Conservation (phyloP, 1,140 invertebrate genomes). For the Drosophila pandora region DNA sequence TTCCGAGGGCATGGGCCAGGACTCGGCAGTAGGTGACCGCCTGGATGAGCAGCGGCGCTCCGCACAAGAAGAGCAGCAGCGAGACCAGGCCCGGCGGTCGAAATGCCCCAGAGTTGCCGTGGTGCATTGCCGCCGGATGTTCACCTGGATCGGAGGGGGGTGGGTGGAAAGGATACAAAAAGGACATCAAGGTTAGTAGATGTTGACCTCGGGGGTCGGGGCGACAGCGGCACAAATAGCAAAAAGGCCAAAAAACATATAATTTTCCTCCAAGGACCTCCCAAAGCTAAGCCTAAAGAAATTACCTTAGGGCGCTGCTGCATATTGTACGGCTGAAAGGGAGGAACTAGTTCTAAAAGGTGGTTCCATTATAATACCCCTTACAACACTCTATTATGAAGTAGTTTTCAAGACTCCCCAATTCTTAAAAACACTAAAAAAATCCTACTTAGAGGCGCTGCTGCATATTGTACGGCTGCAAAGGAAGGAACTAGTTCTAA, state of each 20-base stretch:
- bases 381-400: no score
- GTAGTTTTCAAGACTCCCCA: no score
- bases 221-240: background rate
- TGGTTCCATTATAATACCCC: no score
- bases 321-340: no score
- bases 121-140: slow-evolving; percentile 93
- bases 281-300: no score
- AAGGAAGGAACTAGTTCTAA: no score
- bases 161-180: background rate
- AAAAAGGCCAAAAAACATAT: slow-evolving; percentile 2
- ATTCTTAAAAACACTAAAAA: no score
- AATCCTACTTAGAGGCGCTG: no score
- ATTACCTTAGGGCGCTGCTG: no score
- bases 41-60: slow-evolving; percentile 39
- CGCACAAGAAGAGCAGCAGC: slow-evolving; percentile 51
- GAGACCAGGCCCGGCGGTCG: slow-evolving; percentile 71
- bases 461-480: no score
- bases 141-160: slow-evolving; percentile 86
- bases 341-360: no score
- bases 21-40: slow-evolving; percentile 10
- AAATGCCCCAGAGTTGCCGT: slow-evolving; percentile 85
- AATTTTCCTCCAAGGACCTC: background rate
- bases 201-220: background rate
- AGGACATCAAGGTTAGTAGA: background rate
- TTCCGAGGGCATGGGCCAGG: background rate